Percentiles rank a stretch among this genome's conserved stretches.
phyloP scores from a whole-genome alignment of 2,888 invertebrate genomes.

The Meteorus cinctellus region DNA sequence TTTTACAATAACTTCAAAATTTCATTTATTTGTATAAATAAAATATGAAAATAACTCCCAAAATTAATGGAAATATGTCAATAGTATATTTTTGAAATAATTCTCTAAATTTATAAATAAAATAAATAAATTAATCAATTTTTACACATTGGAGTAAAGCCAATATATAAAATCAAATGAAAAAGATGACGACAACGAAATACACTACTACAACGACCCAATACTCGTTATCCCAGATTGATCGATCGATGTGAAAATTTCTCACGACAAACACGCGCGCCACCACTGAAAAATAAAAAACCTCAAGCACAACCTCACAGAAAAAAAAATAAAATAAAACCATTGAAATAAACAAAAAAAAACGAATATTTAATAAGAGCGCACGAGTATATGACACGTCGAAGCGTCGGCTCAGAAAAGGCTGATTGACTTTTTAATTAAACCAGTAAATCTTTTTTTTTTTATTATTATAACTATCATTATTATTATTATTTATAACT shows the following conservation, averaged over 20 bases:
- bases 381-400: constrained; percentile 19
- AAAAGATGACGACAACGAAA: neutral
- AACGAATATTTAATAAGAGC: neutral
- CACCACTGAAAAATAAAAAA: neutral
- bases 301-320: neutral
- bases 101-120: constrained; percentile 45
- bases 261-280: constrained; percentile 26
- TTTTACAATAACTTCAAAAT: too few relatives aligned
- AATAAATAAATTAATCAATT: neutral
- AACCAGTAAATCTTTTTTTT: constrained; percentile 61
- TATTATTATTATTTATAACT: neutral
- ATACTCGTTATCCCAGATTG: constrained; percentile 42
- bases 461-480: constrained; percentile 8
- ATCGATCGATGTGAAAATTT: constrained; percentile 44
- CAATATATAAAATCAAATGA: neutral
- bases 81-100: neutral
- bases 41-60: neutral
- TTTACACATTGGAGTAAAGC: neutral
- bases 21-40: constrained; percentile 44
- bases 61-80: too few relatives aligned
- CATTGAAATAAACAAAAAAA: neutral
- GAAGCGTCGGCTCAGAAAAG: constrained; percentile 37
- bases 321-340: neutral
- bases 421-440: constrained; percentile 73
- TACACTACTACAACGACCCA: neutral